Conservation (phyloP, 2,113 vertebrate genomes). For the Dasyornis broadbenti region DNA sequence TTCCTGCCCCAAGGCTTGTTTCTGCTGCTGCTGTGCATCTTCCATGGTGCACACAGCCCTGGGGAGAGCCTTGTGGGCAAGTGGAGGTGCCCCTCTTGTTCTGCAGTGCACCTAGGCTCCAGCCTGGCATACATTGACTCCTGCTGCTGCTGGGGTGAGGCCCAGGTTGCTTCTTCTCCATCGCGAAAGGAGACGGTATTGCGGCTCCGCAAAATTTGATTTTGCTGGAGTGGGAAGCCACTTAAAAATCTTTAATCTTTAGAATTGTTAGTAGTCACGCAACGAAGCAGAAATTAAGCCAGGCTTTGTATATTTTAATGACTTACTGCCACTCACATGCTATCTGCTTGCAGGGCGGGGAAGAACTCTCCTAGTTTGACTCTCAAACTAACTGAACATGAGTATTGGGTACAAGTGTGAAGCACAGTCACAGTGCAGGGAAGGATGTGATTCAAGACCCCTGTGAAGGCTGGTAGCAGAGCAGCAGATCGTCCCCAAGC, state of each 20-base stretch:
- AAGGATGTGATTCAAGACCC: fast-evolving
- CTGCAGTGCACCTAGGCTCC: fast-evolving
- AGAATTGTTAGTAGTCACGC: neutral
- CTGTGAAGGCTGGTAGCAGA: neutral
- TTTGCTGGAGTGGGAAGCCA: neutral
- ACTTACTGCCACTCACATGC: neutral
- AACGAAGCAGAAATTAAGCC: neutral
- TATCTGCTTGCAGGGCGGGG: neutral
- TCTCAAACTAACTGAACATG: neutral
- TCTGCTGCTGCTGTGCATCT: neutral
- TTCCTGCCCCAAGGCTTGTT: neutral
- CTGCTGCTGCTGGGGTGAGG: neutral
- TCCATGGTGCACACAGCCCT: neutral
- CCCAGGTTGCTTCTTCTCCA: neutral
- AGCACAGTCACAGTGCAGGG: fast-evolving
- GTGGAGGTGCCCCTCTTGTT: neutral
- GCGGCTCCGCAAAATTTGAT: neutral
- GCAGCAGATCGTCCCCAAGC: neutral
- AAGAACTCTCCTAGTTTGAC: neutral
- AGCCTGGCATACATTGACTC: fast-evolving
- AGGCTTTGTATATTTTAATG: neutral
- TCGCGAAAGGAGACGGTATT: neutral
- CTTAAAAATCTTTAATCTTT: neutral
- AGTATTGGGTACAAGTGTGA: neutral
- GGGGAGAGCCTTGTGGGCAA: neutral